phyloP scores from a whole-genome alignment of 2,888 invertebrate species.

The Caenorhabditis japonica region DNA sequence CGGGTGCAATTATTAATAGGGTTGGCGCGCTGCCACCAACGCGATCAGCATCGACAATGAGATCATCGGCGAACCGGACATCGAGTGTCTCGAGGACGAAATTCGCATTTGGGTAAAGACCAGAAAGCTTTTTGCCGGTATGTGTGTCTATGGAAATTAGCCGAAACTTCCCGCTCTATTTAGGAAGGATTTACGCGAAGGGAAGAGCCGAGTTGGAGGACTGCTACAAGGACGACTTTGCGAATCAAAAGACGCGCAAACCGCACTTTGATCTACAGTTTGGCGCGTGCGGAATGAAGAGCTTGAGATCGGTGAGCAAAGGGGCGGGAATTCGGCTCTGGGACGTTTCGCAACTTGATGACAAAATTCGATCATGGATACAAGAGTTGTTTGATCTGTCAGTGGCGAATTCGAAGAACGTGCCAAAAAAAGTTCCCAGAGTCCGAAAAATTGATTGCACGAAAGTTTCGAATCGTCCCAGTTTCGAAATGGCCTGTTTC shows the following conservation, averaged over 20 bases:
- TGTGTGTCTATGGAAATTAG: not conserved
- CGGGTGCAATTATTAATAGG: constrained; percentile 49
- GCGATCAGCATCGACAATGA: constrained; percentile 76
- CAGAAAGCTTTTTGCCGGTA: constrained; percentile 61
- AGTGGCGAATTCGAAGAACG: no score
- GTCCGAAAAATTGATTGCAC: no score
- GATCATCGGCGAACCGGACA: constrained; percentile 77
- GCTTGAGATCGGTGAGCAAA: constrained; percentile 75
- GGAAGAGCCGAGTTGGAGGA: constrained; percentile 73
- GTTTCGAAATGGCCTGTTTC: no score
- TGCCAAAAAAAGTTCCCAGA: no score
- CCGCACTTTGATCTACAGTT: constrained; percentile 75
- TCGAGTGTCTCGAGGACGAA: constrained; percentile 77
- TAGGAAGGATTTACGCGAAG: constrained; percentile 77
- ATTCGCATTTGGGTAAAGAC: constrained; percentile 76
- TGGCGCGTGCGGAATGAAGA: constrained; percentile 77
- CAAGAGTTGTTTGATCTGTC: no score
- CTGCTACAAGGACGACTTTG: constrained; percentile 75
- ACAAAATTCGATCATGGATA: no score
- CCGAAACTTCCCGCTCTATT: no score
- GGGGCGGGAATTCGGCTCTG: no score
- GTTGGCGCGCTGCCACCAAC: constrained; percentile 47
- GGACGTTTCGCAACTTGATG: no score
- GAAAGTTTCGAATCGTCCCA: no score
- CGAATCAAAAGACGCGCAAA: constrained; percentile 70